Conservation (phyloP, 2,888 invertebrate genomes). For the Encarsia formosa region DNA sequence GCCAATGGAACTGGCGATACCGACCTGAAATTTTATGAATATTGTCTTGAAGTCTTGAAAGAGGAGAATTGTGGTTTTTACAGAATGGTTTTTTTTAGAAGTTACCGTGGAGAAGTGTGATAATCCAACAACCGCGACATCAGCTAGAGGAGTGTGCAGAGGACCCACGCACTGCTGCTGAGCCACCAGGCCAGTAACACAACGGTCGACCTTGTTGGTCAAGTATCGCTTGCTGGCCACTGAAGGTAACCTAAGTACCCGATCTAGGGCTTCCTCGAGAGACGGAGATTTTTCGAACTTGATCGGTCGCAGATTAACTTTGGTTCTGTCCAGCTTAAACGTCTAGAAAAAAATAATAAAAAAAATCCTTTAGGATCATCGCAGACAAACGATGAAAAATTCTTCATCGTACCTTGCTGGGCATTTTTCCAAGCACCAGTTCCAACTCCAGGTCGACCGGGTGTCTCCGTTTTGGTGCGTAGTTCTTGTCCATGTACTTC, state of each 20-base stretch:
- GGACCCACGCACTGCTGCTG: slow-evolving; percentile 99
- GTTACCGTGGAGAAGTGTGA: slow-evolving; percentile 75
- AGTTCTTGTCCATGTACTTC: slow-evolving; percentile 44
- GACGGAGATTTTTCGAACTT: slow-evolving; percentile 57
- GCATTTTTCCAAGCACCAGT: slow-evolving; percentile 84
- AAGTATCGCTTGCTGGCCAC: slow-evolving; percentile 94
- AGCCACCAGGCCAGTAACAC: slow-evolving; percentile 90
- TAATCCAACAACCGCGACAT: slow-evolving; percentile 86
- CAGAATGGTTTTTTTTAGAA: slow-evolving; percentile 31
- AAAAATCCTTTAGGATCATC: too few relatives aligned
- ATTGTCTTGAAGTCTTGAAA: neutral
- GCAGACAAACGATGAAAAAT: neutral
- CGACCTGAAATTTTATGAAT: slow-evolving; percentile 48
- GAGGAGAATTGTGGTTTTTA: neutral
- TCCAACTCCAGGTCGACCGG: slow-evolving; percentile 89
- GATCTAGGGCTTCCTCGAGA: slow-evolving; percentile 66
- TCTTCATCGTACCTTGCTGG: slow-evolving; percentile 59
- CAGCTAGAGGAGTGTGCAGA: slow-evolving; percentile 90
- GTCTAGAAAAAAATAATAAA: slow-evolving; percentile 53
- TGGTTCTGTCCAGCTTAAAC: slow-evolving; percentile 60
- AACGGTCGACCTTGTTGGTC: slow-evolving; percentile 93
- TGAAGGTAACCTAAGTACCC: slow-evolving; percentile 82
- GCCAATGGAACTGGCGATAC: slow-evolving; percentile 92
- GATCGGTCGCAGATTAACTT: slow-evolving; percentile 54
- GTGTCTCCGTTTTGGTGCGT: slow-evolving; percentile 53